Evolutionary conservation across 2,888 invertebrate genomes (phyloP), one percentile per base, ranked within the genome.

Genomic region (Torymus auratus): DNA sequence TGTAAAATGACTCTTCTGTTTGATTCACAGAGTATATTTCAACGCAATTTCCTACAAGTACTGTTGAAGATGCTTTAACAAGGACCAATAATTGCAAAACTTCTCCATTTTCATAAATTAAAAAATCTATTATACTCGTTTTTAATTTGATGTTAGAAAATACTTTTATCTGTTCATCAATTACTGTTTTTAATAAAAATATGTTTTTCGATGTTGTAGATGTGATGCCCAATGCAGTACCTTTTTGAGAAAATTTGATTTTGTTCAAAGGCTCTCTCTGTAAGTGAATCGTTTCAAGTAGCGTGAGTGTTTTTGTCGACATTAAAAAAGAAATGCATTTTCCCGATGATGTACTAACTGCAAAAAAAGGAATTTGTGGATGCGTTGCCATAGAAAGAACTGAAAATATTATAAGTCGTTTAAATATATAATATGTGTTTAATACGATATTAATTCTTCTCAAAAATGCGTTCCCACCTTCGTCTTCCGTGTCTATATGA

Each of bases 231-330:
- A 89, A 68, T 11, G 83, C 10, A 5, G 62, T 20, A 13, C 85
- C 88, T 3, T 64, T 76, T 53, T 70, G 77, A 0, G 89, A 89
- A 75, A 87, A 89, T 76, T 86, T 88, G 1, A 87, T 81, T 50
- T 28, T 84, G 15, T 87, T 82, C 58, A 89, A 80, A 0, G 85
- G 52, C 14, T 86, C 75, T 65, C 72, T 79, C 14, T 84, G 84
- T 55, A 89, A 81, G 55, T 87, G 84, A 56, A 86, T 84, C 1
- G 82, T 82, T 60, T 78, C 81, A 1, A 83, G 7, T n/a, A 86
- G 20, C 4, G 81, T 77, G 7, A 86, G 84, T 20, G 80, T 74
- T 4, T 72, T 65, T 12, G 70, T 50, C 0, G 78, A 53, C 1
- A 83, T 20, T 50, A 82, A 85, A 4, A 89, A 60, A 20, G 86